Evolutionary conservation across 2,113 vertebrate species (phyloP), one percentile per base, ranked within the genome.

Genomic region (Nerophis ophidion): DNA sequence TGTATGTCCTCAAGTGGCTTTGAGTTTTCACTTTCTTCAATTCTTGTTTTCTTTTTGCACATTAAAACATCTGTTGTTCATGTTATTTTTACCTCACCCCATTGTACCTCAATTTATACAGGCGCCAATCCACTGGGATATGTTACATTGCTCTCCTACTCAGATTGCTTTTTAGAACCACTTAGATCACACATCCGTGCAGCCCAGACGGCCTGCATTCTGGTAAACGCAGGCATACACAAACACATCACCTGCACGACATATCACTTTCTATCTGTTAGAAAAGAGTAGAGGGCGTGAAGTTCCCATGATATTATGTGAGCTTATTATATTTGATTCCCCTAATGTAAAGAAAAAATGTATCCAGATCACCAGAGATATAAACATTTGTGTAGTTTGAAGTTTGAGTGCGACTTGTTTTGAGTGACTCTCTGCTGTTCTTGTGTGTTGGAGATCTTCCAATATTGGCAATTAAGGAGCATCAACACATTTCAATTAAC

Each of bases 121-220:
- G 53, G 55, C 61, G 12, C 9, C 2, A 13, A 19, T 36, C 54
- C 48, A 10, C 7, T 26, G 68, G 58, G 72, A 72, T 7, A 42
- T 0, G n/a, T 17, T 66, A 10, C 61, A 40, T 46, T 49, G 52
- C 38, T 57, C 57, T 61, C 54, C 38, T 42, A 59, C 52, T 44
- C 35, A 51, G 60, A 74, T 57, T 12, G 60, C 59, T 63, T 75
- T 67, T 61, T 46, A 68, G 64, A 66, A 14, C 45, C 44, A 61
- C 60, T 68, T 49, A 52, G 51, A 75, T 70, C 61, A 60, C 46
- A 54, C 35, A 55, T 57, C 63, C 61, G 45, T 44, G 56, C 9
- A 47, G 42, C 19, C 50, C 57, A 34, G 8, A 53, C 46, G 53
- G 40, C 12, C 12, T 36, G 60, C 49, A 65, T 48, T 45, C 35